phyloP scores from a whole-genome alignment of 2,888 invertebrate species.

The Rutpela maculata region DNA sequence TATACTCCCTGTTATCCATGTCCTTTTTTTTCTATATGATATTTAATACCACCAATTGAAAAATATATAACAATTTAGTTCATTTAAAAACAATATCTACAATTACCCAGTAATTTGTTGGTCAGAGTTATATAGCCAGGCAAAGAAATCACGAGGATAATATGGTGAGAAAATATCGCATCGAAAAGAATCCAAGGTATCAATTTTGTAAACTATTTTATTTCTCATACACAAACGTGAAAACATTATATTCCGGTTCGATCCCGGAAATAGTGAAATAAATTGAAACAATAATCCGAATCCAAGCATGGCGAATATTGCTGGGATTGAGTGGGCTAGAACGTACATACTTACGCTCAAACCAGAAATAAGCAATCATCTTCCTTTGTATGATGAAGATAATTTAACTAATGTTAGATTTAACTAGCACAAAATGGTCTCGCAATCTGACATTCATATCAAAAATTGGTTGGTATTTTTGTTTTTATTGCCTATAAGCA shows the following conservation, averaged over 20 bases:
- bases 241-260: constrained; percentile 31
- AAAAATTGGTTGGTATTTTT: not conserved
- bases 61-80: too few relatives aligned
- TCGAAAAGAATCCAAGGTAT: constrained; percentile 9
- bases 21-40: too few relatives aligned
- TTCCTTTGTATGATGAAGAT: constrained; percentile 37
- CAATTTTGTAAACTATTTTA: constrained; percentile 22
- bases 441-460: constrained; percentile 14
- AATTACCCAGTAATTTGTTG: not conserved
- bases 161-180: constrained; percentile 10
- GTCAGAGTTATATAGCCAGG: not conserved
- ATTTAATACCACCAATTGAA: too few relatives aligned
- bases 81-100: too few relatives aligned
- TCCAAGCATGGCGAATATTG: constrained; percentile 28
- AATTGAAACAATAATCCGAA: constrained; percentile 47
- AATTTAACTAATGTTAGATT: constrained; percentile 42
- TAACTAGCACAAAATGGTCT: constrained; percentile 42
- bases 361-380: constrained; percentile 44
- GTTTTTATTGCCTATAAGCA: too few relatives aligned
- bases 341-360: constrained; percentile 1
- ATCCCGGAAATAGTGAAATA: constrained; percentile 37
- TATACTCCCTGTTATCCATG: too few relatives aligned
- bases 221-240: constrained; percentile 26
- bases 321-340: constrained; percentile 5
- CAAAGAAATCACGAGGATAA: not conserved